phyloP scores from a whole-genome alignment of 2,888 invertebrate genomes.

The Diarsia rubi region DNA sequence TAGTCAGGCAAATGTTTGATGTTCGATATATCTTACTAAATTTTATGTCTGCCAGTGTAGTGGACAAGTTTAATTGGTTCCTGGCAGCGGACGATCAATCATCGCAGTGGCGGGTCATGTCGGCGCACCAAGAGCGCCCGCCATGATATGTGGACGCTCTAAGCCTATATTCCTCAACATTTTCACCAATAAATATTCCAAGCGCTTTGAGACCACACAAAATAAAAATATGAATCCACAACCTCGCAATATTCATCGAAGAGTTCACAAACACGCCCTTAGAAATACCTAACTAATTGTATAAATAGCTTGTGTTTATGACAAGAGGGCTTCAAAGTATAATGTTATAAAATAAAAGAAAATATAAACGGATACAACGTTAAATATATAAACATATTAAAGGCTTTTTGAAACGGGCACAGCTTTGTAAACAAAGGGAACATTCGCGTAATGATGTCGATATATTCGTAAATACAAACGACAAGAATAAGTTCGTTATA shows the following conservation, averaged over 20 bases:
- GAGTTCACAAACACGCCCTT: conserved; percentile 37
- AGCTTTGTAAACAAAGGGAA: conserved; percentile 67
- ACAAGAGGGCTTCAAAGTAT: conserved; percentile 66
- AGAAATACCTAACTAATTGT: conserved; percentile 37
- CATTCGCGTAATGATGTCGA: conserved; percentile 63
- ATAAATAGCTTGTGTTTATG: conserved; percentile 42
- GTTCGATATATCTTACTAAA: conserved; percentile 81
- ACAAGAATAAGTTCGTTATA: background rate
- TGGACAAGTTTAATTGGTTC: conserved; percentile 89
- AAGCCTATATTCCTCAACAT: conserved; percentile 47
- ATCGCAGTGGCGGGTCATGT: conserved; percentile 79
- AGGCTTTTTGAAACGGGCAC: conserved; percentile 65
- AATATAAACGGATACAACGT: conserved; percentile 66
- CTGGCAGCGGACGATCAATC: conserved; percentile 83
- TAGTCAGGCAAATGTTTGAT: conserved; percentile 56
- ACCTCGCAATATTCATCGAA: conserved; percentile 26
- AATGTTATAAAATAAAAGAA: conserved; percentile 65
- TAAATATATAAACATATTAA: conserved; percentile 66
- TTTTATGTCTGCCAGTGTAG: conserved; percentile 81
- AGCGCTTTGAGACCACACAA: conserved; percentile 33
- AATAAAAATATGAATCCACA: conserved; percentile 23
- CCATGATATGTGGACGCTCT: conserved; percentile 57
- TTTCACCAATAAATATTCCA: conserved; percentile 47
- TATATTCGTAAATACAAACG: conserved; percentile 28
- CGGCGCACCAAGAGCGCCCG: conserved; percentile 67